These are phyloP conservation scores for Gadopsis marmoratus DNA, from an alignment of 2,797 vertebrate genomes.

Conservation along the genomic window DNA sequence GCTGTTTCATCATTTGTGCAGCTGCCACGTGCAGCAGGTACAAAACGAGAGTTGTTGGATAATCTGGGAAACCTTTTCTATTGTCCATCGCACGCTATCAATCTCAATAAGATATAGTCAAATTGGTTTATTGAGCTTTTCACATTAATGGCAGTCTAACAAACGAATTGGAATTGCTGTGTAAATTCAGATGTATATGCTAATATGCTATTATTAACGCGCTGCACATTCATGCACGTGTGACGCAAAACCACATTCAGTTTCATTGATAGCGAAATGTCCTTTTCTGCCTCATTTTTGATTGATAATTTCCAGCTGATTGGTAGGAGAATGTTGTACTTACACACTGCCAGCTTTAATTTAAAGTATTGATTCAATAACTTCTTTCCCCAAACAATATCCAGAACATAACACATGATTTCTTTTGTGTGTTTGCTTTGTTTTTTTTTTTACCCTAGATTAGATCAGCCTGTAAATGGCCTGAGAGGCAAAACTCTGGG, in stretches of 20 bases:
- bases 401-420: not conserved
- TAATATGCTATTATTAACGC: not conserved
- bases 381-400: too few species aligned
- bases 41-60: not conserved
- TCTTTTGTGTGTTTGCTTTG: too few species aligned
- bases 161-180: not conserved
- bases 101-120: not conserved
- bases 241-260: not conserved
- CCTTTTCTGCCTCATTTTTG: not conserved
- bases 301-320: not conserved
- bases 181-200: not conserved
- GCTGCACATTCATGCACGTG: not conserved
- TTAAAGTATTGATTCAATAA: not conserved
- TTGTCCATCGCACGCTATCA: not conserved
- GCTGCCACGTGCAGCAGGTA: constrained; percentile 23
- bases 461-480: not conserved
- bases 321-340: not conserved
- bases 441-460: not conserved
- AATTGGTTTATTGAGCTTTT: not conserved
- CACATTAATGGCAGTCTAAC: not conserved
- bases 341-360: not conserved
- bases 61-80: not conserved
- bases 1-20: constrained; percentile 40
- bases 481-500: not conserved
- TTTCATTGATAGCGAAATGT: not conserved